Percentiles rank a stretch among this genome's conserved stretches.
Evolutionary conservation across 2,113 vertebrate species (phyloP).

Genomic region (Cryptotis parvus): DNA sequence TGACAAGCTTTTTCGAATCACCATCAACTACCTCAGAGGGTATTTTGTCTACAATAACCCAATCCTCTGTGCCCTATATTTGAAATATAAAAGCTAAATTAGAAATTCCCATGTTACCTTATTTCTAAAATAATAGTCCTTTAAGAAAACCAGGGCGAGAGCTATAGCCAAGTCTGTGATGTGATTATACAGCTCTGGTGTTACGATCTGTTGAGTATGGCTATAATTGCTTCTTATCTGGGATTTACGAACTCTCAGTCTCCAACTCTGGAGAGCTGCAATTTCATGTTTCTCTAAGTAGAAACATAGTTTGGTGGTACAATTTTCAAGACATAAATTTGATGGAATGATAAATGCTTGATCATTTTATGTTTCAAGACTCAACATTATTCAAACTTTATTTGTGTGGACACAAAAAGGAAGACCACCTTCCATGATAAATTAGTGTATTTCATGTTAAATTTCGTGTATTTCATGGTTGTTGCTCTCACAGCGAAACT

Average conservation of each 20-base stretch:
- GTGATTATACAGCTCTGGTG: background rate
- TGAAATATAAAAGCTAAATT: conserved; percentile 93
- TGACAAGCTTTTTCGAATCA: conserved; percentile 90
- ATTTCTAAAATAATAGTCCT: conserved; percentile 80
- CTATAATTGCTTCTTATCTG: background rate
- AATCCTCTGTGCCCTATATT: conserved; percentile 93
- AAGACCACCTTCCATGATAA: background rate
- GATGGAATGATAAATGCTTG: background rate
- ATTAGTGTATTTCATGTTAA: no score
- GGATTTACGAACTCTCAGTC: background rate
- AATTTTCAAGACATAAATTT: background rate
- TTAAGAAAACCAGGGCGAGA: conserved; percentile 68
- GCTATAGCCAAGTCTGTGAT: background rate
- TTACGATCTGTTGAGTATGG: background rate
- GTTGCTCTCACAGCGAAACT: background rate
- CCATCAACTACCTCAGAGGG: conserved; percentile 92
- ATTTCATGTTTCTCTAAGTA: background rate
- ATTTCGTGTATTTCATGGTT: background rate
- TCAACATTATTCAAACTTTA: background rate
- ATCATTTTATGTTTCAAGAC: background rate
- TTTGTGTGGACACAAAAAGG: background rate
- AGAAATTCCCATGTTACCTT: conserved; percentile 83
- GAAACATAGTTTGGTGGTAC: background rate
- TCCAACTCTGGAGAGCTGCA: background rate
- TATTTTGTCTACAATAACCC: conserved; percentile 94